Evolutionary conservation across 2,888 invertebrate genomes (phyloP).

Genomic region (Scaptomyza reducta): DNA sequence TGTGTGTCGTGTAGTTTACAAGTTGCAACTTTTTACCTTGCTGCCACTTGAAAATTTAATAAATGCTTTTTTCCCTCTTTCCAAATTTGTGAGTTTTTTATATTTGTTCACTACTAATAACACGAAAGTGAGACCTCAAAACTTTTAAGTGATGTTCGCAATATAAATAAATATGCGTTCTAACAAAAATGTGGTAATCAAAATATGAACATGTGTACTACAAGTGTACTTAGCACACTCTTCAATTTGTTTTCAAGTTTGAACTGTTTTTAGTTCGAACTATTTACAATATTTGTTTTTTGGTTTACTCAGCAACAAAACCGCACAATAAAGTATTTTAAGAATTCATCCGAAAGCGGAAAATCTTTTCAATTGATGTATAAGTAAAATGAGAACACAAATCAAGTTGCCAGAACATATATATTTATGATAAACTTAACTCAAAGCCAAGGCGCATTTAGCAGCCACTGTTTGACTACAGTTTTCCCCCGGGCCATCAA

Average conservation of each 20-base stretch:
- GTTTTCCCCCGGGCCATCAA: constrained; percentile 15
- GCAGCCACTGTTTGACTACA: no score
- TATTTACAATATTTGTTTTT: not conserved
- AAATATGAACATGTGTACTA: constrained; percentile 14
- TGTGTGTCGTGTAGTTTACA: constrained; percentile 45
- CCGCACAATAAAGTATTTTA: not conserved
- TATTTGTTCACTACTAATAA: constrained; percentile 42
- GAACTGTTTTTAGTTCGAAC: not conserved
- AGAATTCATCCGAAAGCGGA: not conserved
- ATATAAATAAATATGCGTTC: constrained; percentile 21
- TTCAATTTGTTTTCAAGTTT: not conserved
- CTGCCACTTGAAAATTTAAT: constrained; percentile 75
- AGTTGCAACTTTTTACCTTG: constrained; percentile 48
- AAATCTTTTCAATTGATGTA: not conserved
- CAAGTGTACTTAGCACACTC: not conserved
- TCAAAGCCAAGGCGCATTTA: constrained; percentile 4
- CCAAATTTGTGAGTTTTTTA: constrained; percentile 3
- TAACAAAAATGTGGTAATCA: constrained; percentile 13
- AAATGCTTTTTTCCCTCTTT: constrained; percentile 47
- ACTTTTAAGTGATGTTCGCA: constrained; percentile 72
- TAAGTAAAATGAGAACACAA: not conserved
- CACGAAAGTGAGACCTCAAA: constrained; percentile 43
- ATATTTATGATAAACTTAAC: constrained; percentile 4
- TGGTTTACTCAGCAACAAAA: not conserved
- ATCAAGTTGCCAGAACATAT: not conserved